Conservation (phyloP, 1,140 invertebrate genomes). For the Paramacrobiotus metropolitanus region DNA sequence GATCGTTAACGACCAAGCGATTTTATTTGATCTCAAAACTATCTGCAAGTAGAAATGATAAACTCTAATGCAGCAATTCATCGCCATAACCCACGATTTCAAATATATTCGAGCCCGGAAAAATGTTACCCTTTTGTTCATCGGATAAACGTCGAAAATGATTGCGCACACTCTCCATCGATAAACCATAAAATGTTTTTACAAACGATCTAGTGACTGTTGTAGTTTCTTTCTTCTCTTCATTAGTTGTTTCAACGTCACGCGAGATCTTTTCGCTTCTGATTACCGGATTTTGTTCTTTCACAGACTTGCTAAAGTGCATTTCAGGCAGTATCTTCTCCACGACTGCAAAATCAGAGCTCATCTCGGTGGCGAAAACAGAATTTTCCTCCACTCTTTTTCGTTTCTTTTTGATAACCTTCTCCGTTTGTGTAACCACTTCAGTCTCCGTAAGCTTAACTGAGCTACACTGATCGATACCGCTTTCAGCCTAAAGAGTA, state of each 20-base stretch:
- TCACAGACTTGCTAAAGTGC: not conserved
- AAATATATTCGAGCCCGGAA: constrained; percentile 4
- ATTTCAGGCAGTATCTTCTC: not conserved
- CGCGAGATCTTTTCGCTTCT: not conserved
- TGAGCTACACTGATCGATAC: too few relatives aligned
- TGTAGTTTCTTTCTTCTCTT: not conserved
- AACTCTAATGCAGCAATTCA: not conserved
- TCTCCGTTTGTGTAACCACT: not conserved
- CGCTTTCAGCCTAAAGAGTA: too few relatives aligned
- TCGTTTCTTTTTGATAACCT: not conserved
- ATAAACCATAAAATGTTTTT: not conserved
- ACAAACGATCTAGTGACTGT: not conserved
- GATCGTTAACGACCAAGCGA: too few relatives aligned
- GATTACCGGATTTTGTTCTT: too few relatives aligned
- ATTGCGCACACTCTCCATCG: not conserved
- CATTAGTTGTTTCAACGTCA: not conserved
- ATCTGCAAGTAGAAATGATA: too few relatives aligned
- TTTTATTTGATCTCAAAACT: too few relatives aligned
- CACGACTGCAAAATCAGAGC: not conserved
- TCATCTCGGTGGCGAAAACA: not conserved
- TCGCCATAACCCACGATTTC: not conserved
- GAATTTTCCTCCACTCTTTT: not conserved
- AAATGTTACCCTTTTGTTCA: not conserved
- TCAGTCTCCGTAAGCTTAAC: too few relatives aligned
- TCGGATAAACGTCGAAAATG: not conserved